Conservation (phyloP, 2,113 vertebrate genomes). For the Morphnarchus princeps region DNA sequence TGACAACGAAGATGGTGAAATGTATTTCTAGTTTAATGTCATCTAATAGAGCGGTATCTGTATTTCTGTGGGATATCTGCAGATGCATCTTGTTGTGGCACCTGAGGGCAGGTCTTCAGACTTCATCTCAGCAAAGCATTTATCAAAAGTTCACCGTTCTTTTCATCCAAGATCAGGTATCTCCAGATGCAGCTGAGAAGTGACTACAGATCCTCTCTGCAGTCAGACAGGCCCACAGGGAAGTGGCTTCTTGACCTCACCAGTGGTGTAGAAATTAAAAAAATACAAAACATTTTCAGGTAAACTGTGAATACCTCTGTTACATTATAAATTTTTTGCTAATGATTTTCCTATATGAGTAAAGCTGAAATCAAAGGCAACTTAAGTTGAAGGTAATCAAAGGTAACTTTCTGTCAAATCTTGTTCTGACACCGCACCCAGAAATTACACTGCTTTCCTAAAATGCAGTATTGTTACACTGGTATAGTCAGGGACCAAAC, state of each 20-base stretch:
- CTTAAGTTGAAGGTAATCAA: not conserved
- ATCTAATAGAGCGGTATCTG: not conserved
- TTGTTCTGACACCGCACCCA: not conserved
- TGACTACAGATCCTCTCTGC: not conserved
- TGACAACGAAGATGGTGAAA: not conserved
- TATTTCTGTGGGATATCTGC: conserved; percentile 22
- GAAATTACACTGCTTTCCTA: not conserved
- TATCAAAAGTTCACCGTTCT: conserved; percentile 78
- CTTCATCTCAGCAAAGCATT: conserved; percentile 74
- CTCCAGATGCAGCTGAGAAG: conserved; percentile 49
- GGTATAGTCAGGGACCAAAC: not conserved
- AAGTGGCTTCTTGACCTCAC: conserved; percentile 33
- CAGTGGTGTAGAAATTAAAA: not conserved
- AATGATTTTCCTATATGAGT: not conserved
- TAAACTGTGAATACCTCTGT: not conserved
- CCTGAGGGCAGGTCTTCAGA: conserved; percentile 59
- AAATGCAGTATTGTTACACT: not conserved
- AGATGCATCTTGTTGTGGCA: conserved; percentile 47
- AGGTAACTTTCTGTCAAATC: not conserved
- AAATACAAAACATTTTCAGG: not conserved
- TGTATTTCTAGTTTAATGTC: not conserved
- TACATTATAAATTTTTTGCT: not conserved
- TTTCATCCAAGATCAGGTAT: conserved; percentile 83
- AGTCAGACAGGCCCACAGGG: conserved; percentile 39
- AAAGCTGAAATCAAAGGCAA: not conserved